phyloP scores from a whole-genome alignment of 2,113 vertebrate genomes.

The Plectropomus leopardus region DNA sequence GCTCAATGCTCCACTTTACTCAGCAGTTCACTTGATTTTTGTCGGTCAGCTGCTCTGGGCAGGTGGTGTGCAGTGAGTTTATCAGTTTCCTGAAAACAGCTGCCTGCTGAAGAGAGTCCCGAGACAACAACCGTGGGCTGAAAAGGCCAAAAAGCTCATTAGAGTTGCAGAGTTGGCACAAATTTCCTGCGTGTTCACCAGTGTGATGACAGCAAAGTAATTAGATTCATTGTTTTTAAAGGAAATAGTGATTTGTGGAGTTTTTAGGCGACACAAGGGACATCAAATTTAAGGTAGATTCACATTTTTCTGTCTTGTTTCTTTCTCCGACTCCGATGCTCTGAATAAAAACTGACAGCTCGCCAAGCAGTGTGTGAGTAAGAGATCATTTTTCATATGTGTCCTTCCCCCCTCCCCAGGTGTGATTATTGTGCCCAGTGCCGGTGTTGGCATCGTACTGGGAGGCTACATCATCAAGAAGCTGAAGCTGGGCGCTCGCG shows the following conservation, averaged over 20 bases:
- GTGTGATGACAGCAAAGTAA: no score
- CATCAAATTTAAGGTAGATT: neutral
- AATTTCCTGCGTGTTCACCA: no score
- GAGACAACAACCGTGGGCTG: no score
- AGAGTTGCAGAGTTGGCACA: no score
- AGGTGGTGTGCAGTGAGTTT: neutral
- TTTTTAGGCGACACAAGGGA: neutral
- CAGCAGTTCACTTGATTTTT: neutral
- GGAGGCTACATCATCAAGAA: conserved; percentile 99
- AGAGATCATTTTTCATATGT: neutral
- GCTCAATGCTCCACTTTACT: neutral
- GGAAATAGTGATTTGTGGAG: neutral
- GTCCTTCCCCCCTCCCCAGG: conserved; percentile 77
- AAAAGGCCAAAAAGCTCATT: no score
- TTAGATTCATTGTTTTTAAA: neutral
- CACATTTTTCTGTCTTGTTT: neutral
- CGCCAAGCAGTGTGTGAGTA: neutral
- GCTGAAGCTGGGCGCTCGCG: conserved; percentile 94
- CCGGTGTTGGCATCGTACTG: conserved; percentile 96
- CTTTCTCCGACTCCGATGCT: neutral
- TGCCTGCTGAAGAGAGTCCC: no score
- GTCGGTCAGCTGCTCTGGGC: neutral
- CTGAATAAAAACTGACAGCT: neutral
- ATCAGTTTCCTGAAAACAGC: neutral
- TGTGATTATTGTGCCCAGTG: conserved; percentile 96